phyloP scores from a whole-genome alignment of 2,113 vertebrate species.

The Caretta caretta region DNA sequence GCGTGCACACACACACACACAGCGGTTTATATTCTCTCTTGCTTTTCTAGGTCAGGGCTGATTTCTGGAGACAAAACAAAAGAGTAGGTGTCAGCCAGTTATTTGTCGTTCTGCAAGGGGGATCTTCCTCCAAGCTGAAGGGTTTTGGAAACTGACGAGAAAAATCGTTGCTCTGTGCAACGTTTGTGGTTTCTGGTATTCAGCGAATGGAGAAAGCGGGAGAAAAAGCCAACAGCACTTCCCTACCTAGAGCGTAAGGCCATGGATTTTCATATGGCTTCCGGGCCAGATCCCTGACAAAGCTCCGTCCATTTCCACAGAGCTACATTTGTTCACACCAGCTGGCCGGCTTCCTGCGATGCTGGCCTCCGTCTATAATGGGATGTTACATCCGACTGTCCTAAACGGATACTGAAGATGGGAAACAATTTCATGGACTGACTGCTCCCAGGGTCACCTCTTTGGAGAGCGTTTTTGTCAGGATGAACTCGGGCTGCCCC shows the following conservation, averaged over 20 bases:
- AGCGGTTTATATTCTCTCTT: background rate
- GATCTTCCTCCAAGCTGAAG: background rate
- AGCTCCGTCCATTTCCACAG: background rate
- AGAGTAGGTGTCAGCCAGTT: background rate
- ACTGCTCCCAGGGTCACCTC: background rate
- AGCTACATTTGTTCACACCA: background rate
- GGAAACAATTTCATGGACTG: background rate
- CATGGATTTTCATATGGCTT: background rate
- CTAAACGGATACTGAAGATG: background rate
- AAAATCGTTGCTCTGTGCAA: background rate
- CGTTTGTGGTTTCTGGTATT: background rate
- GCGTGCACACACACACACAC: background rate
- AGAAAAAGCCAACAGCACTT: background rate
- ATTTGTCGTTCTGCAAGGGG: background rate
- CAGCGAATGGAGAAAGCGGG: background rate
- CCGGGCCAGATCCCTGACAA: background rate
- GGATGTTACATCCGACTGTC: background rate
- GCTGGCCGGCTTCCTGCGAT: background rate
- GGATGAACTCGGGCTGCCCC: background rate
- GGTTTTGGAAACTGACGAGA: background rate
- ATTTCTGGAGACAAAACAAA: background rate
- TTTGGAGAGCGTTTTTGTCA: background rate
- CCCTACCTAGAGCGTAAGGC: background rate
- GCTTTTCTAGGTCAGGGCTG: slow-evolving; percentile 47
- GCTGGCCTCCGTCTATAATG: background rate